These are phyloP conservation scores for mouse (Mus musculus) DNA, from an alignment of 2,113 vertebrate genomes.

Conservation along the genomic window GRCm39 chr12:53721501-53722000, in stretches of 20 bases:
- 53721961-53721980: background rate
- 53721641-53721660: background rate
- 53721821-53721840: background rate
- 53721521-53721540: constrained; percentile 55
- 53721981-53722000: constrained; percentile 13
- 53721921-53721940: background rate
- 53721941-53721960: background rate
- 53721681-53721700: background rate
- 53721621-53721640: background rate
- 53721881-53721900: background rate
- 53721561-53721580: constrained; percentile 30
- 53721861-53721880: background rate
- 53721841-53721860: background rate
- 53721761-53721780: background rate
- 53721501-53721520: constrained; percentile 66
- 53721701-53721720: background rate
- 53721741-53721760: background rate
- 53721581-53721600: background rate
- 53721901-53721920: background rate
- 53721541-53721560: constrained; percentile 38
- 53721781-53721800: background rate
- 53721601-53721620: background rate
- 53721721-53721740: background rate
- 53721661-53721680: background rate
- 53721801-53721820: background rate